These are phyloP conservation scores for Lycorma delicatula DNA, from an alignment of 1,140 invertebrate species.

Conservation along the genomic window DNA sequence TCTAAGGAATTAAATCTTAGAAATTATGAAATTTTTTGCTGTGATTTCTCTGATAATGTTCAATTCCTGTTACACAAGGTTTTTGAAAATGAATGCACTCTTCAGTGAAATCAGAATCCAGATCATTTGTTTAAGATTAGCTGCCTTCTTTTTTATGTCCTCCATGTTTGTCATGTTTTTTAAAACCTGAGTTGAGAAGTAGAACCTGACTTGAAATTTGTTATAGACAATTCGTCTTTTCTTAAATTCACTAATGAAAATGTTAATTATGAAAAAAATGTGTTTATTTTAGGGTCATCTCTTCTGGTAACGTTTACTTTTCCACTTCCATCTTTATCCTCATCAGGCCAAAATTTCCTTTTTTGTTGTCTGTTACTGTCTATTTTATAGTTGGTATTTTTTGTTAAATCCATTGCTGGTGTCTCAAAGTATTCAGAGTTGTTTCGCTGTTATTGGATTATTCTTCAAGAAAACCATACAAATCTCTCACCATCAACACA, in stretches of 20 bases:
- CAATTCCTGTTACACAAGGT: conserved; percentile 6
- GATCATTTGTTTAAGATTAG: conserved; percentile 3
- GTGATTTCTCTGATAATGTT: conserved; percentile 1
- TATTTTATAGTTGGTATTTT: conserved; percentile 16
- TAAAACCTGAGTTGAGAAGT: conserved; percentile 21
- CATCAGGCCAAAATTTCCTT: conserved; percentile 15
- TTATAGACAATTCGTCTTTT: conserved; percentile 20
- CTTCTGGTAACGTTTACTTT: conserved; percentile 17
- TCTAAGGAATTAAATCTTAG: conserved; percentile 11
- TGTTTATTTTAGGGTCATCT: conserved; percentile 22
- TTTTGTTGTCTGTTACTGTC: conserved; percentile 19
- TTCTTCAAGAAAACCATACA: conserved; percentile 8
- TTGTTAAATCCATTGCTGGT: conserved; percentile 16
- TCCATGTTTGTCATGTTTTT: conserved; percentile 16
- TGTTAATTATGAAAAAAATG: no score
- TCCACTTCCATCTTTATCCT: conserved; percentile 14
- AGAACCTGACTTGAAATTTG: conserved; percentile 22
- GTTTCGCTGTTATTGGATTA: conserved; percentile 1
- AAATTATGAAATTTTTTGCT: conserved; percentile 9
- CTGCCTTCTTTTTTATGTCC: background rate
- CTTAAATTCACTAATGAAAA: conserved; percentile 22
- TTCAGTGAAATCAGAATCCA: conserved; percentile 9
- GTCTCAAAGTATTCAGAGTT: conserved; percentile 20
- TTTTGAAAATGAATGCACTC: conserved; percentile 17
- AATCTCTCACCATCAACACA: no score